A percentile compares a stretch with the other conserved stretches of the same genome.
phyloP scores from a whole-genome alignment of 2,888 invertebrate genomes.

The Drosophila suboccidentalis region DNA sequence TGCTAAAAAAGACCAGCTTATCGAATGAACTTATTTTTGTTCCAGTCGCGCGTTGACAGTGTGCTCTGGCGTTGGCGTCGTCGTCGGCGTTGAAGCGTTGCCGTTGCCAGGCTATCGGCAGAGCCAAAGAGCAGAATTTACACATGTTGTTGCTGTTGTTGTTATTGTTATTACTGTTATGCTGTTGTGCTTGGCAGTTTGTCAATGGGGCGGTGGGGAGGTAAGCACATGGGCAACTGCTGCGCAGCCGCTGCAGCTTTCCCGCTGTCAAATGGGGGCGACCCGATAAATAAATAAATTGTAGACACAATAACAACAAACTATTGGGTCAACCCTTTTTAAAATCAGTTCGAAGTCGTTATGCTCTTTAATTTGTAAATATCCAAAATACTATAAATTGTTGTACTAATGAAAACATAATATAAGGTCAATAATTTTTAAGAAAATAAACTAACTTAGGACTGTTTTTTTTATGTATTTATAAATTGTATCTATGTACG shows the following conservation, averaged over 20 bases:
- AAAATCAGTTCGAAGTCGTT: background rate
- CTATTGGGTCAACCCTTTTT: constrained; percentile 9
- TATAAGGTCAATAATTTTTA: too few species aligned
- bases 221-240: constrained; percentile 7
- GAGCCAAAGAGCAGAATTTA: constrained; percentile 43
- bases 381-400: too few species aligned
- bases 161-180: constrained; percentile 18
- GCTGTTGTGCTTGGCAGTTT: constrained; percentile 33
- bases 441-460: too few species aligned
- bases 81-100: constrained; percentile 56
- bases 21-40: constrained; percentile 50
- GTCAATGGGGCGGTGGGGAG: constrained; percentile 6
- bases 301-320: constrained; percentile 27
- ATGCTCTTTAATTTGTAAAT: constrained; percentile 21
- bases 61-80: constrained; percentile 31
- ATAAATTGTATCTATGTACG: too few species aligned
- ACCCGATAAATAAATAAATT: constrained; percentile 48
- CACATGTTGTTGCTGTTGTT: constrained; percentile 12
- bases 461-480: too few species aligned
- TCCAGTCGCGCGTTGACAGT: constrained; percentile 24
- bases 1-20: constrained; percentile 65
- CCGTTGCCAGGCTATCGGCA: constrained; percentile 33
- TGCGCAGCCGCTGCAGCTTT: constrained; percentile 38
- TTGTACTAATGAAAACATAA: too few species aligned
- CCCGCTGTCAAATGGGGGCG: constrained; percentile 47